A percentile compares a stretch with the other conserved stretches of the same genome.
Evolutionary conservation across 2,797 vertebrate genomes (phyloP).

Genomic region (Sebastolobus altivelis): DNA sequence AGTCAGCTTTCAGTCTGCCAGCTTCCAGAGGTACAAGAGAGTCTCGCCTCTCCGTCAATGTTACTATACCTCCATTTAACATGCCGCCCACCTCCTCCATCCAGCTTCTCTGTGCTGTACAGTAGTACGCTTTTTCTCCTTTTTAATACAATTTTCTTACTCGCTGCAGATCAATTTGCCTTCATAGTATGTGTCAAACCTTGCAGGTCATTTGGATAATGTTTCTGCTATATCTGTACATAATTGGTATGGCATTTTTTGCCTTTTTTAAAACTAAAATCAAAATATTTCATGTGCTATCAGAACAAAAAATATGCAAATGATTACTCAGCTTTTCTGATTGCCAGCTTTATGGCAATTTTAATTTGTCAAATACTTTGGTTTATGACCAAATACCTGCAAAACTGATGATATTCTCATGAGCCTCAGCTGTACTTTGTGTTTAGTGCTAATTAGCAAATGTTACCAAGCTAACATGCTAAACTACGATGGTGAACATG

Average conservation of each 20-base stretch:
- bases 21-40: slow-evolving; percentile 14
- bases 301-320: not conserved
- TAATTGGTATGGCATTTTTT: no score
- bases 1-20: slow-evolving; percentile 32
- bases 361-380: not conserved
- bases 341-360: not conserved
- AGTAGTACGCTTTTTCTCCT: no score
- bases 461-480: no score
- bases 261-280: not conserved
- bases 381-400: not conserved
- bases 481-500: no score
- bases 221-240: not conserved
- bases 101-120: not conserved
- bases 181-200: not conserved
- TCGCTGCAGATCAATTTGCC: not conserved
- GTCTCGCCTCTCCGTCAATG: slow-evolving; percentile 10
- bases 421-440: not conserved
- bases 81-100: not conserved
- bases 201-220: not conserved
- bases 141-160: not conserved
- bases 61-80: slow-evolving; percentile 1
- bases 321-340: not conserved
- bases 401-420: not conserved
- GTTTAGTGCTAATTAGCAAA: no score
- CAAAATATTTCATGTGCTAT: not conserved